Conservation (phyloP, 2,888 invertebrate species). For the Dicycla oo region DNA sequence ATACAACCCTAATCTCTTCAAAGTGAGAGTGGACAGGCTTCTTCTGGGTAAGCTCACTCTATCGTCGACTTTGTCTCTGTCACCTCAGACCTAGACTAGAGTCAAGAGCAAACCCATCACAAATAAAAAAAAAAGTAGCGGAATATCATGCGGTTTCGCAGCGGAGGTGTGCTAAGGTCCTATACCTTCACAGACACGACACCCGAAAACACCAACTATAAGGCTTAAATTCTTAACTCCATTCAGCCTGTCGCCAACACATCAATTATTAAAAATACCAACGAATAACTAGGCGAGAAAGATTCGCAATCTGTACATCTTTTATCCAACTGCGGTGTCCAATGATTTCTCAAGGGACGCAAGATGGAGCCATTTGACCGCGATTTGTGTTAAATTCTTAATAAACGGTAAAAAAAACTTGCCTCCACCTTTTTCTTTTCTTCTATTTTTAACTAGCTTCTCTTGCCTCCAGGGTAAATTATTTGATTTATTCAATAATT, state of each 20-base stretch:
- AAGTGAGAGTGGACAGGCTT: too few relatives aligned
- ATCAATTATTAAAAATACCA: slow-evolving; percentile 57
- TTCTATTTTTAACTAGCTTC: slow-evolving; percentile 57
- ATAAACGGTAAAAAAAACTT: slow-evolving; percentile 72
- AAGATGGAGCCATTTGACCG: slow-evolving; percentile 68
- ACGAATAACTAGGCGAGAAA: slow-evolving; percentile 58
- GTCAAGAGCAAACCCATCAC: too few relatives aligned
- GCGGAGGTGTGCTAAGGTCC: too few relatives aligned
- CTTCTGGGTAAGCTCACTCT: too few relatives aligned
- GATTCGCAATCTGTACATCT: slow-evolving; percentile 66
- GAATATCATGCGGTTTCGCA: too few relatives aligned
- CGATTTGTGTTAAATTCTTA: slow-evolving; percentile 76
- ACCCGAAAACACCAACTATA: slow-evolving; percentile 1
- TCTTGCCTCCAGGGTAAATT: slow-evolving; percentile 39
- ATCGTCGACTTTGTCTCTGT: too few relatives aligned
- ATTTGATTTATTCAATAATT: slow-evolving; percentile 61
- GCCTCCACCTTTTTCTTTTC: slow-evolving; percentile 30
- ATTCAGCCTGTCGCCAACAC: slow-evolving; percentile 35
- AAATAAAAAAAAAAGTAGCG: too few relatives aligned
- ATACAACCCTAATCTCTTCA: too few relatives aligned
- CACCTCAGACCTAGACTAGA: too few relatives aligned
- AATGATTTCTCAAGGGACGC: slow-evolving; percentile 75
- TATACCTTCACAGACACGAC: neutral
- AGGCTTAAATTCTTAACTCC: slow-evolving; percentile 33
- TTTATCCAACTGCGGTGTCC: slow-evolving; percentile 63